Base-by-base conservation (phyloP, 2,888 invertebrate species). In the Crocallis elinguaria region DNA sequence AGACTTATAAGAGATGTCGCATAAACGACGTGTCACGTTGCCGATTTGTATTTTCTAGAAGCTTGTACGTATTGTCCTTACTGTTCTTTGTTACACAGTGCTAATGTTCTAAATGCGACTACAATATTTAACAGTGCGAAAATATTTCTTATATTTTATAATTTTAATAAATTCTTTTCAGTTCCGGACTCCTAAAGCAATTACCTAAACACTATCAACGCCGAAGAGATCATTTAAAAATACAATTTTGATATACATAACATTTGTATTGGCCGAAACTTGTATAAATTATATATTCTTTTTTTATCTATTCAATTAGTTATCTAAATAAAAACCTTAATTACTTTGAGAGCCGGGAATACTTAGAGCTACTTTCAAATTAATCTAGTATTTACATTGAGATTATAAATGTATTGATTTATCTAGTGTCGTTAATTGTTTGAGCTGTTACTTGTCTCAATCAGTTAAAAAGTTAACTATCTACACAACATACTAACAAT, bases 331-430 rank as follows among this genome's bases (percentile, higher is more conserved):
- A 84, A 82, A 81, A 75, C 80, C 81, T 64, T 87, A 87, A 88
- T 88, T 89, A 90, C 91, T 90, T 91, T 89, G 90, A 90, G 91
- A 91, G 91, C 91, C 91, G 84, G 90, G 88, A 89, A 86, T 79
- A 78, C 88, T 88, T 90, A 89, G 60, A 73, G 60, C 84, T 88
- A 87, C 62, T 73, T 75, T 70, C 76, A 76, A 73, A 77, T 82
- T 81, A 77, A 70, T 74, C 78, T 87, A 85, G 79, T 91, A 90
- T 90, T 86, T 91, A 90, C 90, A 90, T 73, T 88, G 90, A 90
- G 88, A 89, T 90, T 88, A 84, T 82, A 78, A 48, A 81, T 81
- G 76, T 85, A 87, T 61, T 86, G 82, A 84, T 86, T 88, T 88
- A 88, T 79, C 88, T 90, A 89, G 75, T 87, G 87, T 88, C 82